Conservation (phyloP, 64 coral and sea anemone species). For the Porites australiensis region DNA sequence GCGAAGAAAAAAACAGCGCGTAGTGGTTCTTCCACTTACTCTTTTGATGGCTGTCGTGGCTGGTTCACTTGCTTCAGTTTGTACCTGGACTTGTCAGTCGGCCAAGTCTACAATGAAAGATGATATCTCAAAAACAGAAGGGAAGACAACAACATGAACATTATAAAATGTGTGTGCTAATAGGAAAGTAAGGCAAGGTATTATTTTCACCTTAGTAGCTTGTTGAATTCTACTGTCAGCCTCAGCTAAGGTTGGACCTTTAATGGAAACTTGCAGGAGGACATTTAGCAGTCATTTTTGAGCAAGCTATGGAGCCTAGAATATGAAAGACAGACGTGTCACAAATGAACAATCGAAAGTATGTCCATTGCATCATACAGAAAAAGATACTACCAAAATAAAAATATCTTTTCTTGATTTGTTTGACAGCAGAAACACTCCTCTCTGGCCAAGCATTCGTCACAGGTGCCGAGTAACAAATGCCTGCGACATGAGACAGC, state of each 20-base stretch:
- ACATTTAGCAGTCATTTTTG: constrained; percentile 21
- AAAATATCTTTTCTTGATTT: not conserved
- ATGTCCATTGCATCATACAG: not conserved
- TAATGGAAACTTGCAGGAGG: constrained; percentile 17
- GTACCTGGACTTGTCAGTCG: constrained; percentile 29
- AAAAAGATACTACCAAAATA: constrained; percentile 3
- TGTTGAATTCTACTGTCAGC: constrained; percentile 21
- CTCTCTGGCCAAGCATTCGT: constrained; percentile 42
- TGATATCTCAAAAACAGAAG: not conserved
- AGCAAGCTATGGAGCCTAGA: constrained; percentile 24
- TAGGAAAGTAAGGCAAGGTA: not conserved
- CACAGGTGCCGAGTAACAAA: constrained; percentile 28
- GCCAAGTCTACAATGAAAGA: constrained; percentile 35
- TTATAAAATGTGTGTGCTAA: not conserved
- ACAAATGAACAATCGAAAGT: not conserved
- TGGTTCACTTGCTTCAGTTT: constrained; percentile 27
- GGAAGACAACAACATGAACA: constrained; percentile 23
- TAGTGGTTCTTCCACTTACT: not conserved
- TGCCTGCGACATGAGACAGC: constrained; percentile 26
- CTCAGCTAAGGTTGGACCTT: constrained; percentile 26
- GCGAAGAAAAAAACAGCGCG: not conserved
- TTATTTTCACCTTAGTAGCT: not conserved
- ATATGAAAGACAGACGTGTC: not conserved
- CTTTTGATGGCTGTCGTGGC: constrained; percentile 3
- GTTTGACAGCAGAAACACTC: constrained; percentile 18